A percentile compares a stretch with the other conserved stretches of the same genome.
Evolutionary conservation across 2,888 invertebrate species (phyloP).

Genomic region (Nineta flava): DNA sequence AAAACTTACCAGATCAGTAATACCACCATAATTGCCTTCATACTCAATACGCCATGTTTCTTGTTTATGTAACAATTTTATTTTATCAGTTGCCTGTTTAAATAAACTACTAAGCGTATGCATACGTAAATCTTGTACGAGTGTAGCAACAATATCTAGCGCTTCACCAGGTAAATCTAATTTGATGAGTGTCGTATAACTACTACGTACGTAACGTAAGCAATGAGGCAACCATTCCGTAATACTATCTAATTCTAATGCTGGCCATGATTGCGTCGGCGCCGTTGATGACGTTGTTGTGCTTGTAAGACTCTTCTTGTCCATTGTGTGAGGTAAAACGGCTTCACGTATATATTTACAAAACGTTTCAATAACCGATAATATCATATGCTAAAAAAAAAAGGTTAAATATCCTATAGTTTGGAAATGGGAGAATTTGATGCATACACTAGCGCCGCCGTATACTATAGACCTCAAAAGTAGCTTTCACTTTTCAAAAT

Average conservation of each 20-base stretch:
- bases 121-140: slow-evolving; percentile 74
- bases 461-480: too few relatives aligned
- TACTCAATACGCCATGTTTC: slow-evolving; percentile 83
- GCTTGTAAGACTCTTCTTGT: slow-evolving; percentile 25
- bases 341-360: slow-evolving; percentile 57
- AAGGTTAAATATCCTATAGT: slow-evolving; percentile 13
- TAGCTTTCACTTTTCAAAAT: too few relatives aligned
- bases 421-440: slow-evolving; percentile 7
- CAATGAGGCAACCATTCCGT: slow-evolving; percentile 64
- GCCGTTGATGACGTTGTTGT: too few relatives aligned
- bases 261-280: slow-evolving; percentile 30
- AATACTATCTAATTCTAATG: slow-evolving; percentile 37
- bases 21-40: slow-evolving; percentile 68
- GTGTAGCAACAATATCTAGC: slow-evolving; percentile 63
- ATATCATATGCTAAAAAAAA: slow-evolving; percentile 52
- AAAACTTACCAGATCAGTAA: slow-evolving; percentile 55
- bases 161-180: slow-evolving; percentile 81
- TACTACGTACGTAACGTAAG: slow-evolving; percentile 61
- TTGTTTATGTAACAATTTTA: slow-evolving; percentile 48
- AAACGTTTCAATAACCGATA: slow-evolving; percentile 58
- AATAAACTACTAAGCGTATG: slow-evolving; percentile 76
- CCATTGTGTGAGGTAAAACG: slow-evolving; percentile 46
- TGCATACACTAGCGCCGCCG: too few relatives aligned
- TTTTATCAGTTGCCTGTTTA: slow-evolving; percentile 66
- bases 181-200: slow-evolving; percentile 64